Conservation (phyloP, 2,888 invertebrate species). For the Oscheius myriophilus region DNA sequence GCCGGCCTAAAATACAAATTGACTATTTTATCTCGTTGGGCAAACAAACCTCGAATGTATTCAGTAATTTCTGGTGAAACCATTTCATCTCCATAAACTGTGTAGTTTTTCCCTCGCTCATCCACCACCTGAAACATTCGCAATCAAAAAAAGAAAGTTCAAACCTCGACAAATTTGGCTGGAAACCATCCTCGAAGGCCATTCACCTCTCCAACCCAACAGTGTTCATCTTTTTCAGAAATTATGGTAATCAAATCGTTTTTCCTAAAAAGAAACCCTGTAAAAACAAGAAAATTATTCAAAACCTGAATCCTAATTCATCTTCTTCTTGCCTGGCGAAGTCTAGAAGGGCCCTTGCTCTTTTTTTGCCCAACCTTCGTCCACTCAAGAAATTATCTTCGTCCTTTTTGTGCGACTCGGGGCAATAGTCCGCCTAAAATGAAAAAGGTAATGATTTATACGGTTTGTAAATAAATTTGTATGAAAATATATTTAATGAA, state of each 20-base stretch:
- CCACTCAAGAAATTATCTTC: constrained; percentile 94
- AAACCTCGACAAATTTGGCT: constrained; percentile 74
- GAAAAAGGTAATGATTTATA: no score
- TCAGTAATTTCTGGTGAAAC: constrained; percentile 96
- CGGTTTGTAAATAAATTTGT: no score
- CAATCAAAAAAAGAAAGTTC: not conserved
- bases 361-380: constrained; percentile 83
- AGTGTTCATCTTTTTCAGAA: constrained; percentile 74
- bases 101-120: constrained; percentile 84
- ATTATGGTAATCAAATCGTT: constrained; percentile 95
- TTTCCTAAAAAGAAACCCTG: constrained; percentile 77
- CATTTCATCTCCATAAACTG: constrained; percentile 86
- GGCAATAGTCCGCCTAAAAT: constrained; percentile 85
- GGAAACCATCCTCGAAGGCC: constrained; percentile 75
- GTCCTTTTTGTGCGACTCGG: constrained; percentile 93
- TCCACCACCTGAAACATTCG: constrained; percentile 85
- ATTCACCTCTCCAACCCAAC: constrained; percentile 75
- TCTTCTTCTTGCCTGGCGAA: constrained; percentile 89
- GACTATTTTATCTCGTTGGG: not conserved
- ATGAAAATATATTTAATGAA: no score
- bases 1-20: constrained; percentile 31
- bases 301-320: constrained; percentile 88
- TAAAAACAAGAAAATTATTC: not conserved
- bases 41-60: constrained; percentile 87
- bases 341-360: constrained; percentile 90